Conservation (phyloP, 1,140 invertebrate genomes). For the Leptopilina clavipes region DNA sequence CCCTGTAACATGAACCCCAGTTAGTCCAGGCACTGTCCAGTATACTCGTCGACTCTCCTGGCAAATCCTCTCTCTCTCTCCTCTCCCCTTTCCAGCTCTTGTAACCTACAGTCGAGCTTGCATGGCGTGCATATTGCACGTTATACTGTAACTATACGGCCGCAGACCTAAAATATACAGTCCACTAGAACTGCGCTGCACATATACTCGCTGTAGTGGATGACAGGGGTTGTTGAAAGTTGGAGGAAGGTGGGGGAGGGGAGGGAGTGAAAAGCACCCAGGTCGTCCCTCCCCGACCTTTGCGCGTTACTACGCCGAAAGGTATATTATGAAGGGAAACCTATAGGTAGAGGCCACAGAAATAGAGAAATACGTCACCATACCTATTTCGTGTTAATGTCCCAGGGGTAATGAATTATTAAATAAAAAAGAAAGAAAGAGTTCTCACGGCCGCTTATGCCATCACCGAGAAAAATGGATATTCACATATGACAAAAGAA, state of each 20-base stretch:
- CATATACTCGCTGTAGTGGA: constrained; percentile 45
- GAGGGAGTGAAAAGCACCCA: not conserved
- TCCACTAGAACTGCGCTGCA: constrained; percentile 60
- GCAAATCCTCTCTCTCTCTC: not conserved
- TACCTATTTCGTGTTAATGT: constrained; percentile 58
- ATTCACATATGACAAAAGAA: not conserved
- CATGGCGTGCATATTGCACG: constrained; percentile 68
- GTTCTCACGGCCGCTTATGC: not conserved
- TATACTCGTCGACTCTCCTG: constrained; percentile 55
- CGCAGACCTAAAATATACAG: constrained; percentile 69
- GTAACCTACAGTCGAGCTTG: constrained; percentile 45
- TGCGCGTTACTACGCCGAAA: constrained; percentile 59
- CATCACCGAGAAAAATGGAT: not conserved
- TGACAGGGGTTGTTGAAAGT: constrained; percentile 46
- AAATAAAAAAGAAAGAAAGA: constrained; percentile 51
- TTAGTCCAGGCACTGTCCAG: constrained; percentile 67
- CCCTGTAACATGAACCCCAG: constrained; percentile 68
- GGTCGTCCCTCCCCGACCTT: constrained; percentile 54
- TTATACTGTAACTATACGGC: constrained; percentile 66
- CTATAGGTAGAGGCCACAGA: not conserved
- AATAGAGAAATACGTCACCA: constrained; percentile 2
- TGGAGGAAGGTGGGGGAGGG: constrained; percentile 34
- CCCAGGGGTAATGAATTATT: constrained; percentile 59
- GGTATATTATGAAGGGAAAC: constrained; percentile 42
- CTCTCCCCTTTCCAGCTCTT: constrained; percentile 25